These are phyloP conservation scores for Agapornis roseicollis DNA, from an alignment of 2,113 vertebrate genomes.

Conservation along the genomic window DNA sequence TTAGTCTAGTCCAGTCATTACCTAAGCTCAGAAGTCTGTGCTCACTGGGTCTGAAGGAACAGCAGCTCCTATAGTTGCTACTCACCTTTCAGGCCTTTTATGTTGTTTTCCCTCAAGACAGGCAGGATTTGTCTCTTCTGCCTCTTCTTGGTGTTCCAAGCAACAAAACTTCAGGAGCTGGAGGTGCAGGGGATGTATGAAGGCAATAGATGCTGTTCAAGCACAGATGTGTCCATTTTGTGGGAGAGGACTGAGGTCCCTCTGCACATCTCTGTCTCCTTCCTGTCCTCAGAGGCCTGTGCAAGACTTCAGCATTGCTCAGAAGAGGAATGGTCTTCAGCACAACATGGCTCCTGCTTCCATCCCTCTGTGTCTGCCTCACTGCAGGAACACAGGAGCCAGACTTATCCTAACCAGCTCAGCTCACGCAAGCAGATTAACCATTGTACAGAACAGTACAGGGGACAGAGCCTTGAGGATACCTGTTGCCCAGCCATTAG, in stretches of 20 bases:
- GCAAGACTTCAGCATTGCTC: neutral
- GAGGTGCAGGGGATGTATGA: neutral
- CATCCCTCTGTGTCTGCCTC: neutral
- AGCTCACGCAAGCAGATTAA: neutral
- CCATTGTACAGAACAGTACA: neutral
- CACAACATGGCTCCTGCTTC: neutral
- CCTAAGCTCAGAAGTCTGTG: neutral
- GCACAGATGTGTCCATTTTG: neutral
- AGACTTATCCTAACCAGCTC: neutral
- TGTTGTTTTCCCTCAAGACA: neutral
- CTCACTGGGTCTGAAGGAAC: neutral
- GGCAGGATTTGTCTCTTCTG: neutral
- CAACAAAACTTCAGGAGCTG: neutral
- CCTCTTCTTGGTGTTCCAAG: neutral
- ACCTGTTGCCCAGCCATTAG: too few species aligned
- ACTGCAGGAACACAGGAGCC: neutral
- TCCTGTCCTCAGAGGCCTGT: neutral
- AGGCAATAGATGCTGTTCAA: neutral
- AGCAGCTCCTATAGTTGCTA: neutral
- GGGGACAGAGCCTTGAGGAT: neutral
- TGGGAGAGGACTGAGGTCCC: neutral
- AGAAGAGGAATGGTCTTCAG: neutral
- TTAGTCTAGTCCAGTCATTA: neutral
- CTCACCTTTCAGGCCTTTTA: neutral
- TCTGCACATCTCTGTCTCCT: neutral